Base-by-base conservation (phyloP, 2,888 invertebrate species). In the Ichneumon xanthorius region DNA sequence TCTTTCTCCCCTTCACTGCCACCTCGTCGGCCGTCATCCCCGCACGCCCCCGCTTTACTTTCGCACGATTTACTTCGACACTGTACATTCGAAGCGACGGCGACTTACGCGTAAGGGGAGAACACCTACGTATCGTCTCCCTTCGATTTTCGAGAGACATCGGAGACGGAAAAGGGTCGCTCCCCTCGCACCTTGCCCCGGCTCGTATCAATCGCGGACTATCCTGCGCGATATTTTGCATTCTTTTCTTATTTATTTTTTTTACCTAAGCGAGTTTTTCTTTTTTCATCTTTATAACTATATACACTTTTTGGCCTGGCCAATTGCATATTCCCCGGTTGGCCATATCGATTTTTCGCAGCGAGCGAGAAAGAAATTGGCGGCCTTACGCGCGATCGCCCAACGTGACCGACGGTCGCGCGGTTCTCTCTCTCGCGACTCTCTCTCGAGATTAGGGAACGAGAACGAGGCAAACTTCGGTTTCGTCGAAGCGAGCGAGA, bases 351-450 rank as follows among this genome's bases (percentile, higher is more conserved):
- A 85, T 85, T 79, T 82, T 71, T 79, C 63, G 26, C 65, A 76
- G 75, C 58, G 84, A 58, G 53, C 73, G 9, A 67, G 9, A 58
- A 85, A 72, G 61, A 85, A 63, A 84, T 87, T 85, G 84, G 81
- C 83, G 81, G 83, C 81, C 84, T 76, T 33, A 40, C 48, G 70
- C 45, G 76, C 81, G 78, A 88, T 87, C 85, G 77, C 71, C 84
- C 78, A 88, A 79, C 80, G 85, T 85, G 86, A 84, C 84, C 61
- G 76, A 84, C 73, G 73, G 26, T 58, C 58, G 68, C 68, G 61
- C 58, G 86, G 48, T 58, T 61, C 50, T 55, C 58, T 76, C 33
- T 33, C 33, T 33, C 33, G 78, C 78, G 71, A 58, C 76, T 75
- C 77, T 55, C 61, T 22, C 48, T 53, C 33, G 76, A 77, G 80